These are phyloP conservation scores for Anoplolepis gracilipes DNA, from an alignment of 1,140 invertebrate genomes.

Conservation along the genomic window DNA sequence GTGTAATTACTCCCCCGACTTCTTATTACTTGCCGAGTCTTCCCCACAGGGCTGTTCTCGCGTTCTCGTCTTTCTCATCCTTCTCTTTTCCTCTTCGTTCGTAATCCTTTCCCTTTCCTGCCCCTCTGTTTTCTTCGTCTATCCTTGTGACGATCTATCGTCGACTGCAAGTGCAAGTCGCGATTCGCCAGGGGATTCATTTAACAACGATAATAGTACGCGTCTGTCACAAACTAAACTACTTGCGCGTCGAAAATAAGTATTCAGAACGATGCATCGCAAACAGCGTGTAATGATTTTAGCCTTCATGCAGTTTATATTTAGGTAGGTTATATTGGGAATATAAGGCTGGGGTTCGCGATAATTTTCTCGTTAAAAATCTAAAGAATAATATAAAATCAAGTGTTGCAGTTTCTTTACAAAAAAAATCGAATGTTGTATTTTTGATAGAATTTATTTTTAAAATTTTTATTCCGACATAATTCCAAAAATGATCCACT, in stretches of 20 bases:
- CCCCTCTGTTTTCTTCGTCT: conserved; percentile 26
- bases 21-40: conserved; percentile 74
- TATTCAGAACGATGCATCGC: not conserved
- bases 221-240: not conserved
- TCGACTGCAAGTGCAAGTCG: not conserved
- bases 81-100: not conserved
- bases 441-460: not conserved
- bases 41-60: conserved; percentile 72
- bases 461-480: not conserved
- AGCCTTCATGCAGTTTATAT: not conserved
- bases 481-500: conserved; percentile 7
- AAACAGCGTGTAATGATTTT: conserved; percentile 15
- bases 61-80: conserved; percentile 43
- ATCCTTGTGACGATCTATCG: not conserved
- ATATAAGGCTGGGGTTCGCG: not conserved
- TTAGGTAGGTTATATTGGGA: not conserved
- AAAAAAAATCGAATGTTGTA: not conserved
- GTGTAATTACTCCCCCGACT: conserved; percentile 78
- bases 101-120: too few relatives aligned
- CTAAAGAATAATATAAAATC: not conserved
- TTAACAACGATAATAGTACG: not conserved
- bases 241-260: conserved; percentile 37
- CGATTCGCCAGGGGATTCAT: conserved; percentile 15
- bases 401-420: not conserved
- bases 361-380: not conserved